Evolutionary conservation across 2,888 invertebrate species (phyloP).

Genomic region (Ceriagrion tenellum): DNA sequence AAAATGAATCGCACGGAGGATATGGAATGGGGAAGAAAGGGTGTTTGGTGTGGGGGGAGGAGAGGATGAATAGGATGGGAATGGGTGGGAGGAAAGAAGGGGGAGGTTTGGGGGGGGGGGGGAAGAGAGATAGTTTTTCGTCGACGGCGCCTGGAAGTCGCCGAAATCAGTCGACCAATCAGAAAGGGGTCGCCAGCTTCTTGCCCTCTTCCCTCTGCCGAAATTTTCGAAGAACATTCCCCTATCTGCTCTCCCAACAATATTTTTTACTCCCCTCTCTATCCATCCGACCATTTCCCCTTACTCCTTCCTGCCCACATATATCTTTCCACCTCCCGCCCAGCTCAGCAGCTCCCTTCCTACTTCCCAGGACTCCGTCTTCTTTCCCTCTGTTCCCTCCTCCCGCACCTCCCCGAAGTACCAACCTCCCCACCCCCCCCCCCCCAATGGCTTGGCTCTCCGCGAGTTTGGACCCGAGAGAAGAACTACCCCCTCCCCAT

Average conservation of each 20-base stretch:
- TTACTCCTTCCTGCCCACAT: background rate
- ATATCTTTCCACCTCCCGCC: conserved; percentile 21
- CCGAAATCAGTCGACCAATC: conserved; percentile 64
- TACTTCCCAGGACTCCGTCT: background rate
- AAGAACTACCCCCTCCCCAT: background rate
- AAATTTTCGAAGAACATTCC: conserved; percentile 62
- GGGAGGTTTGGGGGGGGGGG: background rate
- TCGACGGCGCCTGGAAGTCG: conserved; percentile 49
- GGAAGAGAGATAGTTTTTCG: background rate
- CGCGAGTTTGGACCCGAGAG: too few species aligned
- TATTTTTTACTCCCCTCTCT: conserved; percentile 41
- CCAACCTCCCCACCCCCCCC: background rate
- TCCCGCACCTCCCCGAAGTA: background rate
- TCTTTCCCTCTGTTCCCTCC: background rate
- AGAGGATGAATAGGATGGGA: background rate
- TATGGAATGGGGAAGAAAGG: background rate
- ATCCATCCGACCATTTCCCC: background rate
- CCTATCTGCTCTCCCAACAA: conserved; percentile 55
- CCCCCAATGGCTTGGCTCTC: background rate
- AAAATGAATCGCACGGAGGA: too few species aligned
- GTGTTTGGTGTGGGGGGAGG: background rate
- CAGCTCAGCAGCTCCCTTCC: conserved; percentile 36
- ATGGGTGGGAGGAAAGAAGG: background rate
- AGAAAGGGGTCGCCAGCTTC: conserved; percentile 53
- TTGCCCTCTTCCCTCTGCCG: background rate